A percentile compares a stretch with the other conserved stretches of the same genome.
These are phyloP conservation scores for Mythimna lalbum DNA, from an alignment of 2,888 invertebrate species.

Conservation along the genomic window DNA sequence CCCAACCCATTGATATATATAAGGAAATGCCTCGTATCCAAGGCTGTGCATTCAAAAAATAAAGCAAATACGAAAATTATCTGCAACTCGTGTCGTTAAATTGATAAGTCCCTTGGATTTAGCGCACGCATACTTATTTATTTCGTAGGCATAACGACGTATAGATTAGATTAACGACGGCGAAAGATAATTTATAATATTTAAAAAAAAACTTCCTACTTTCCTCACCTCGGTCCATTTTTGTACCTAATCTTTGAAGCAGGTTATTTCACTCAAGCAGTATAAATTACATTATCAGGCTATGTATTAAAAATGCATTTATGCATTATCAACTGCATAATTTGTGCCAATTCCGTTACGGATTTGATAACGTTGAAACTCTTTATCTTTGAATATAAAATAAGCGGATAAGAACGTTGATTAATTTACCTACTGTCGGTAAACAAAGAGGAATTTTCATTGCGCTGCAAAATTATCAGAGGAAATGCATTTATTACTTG, in stretches of 20 bases:
- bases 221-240: conserved; percentile 8
- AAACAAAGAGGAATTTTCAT: conserved; percentile 21
- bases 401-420: conserved; percentile 23
- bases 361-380: conserved; percentile 31
- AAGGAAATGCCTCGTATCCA: conserved; percentile 57
- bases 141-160: conserved; percentile 68
- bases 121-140: conserved; percentile 47
- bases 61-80: conserved; percentile 45
- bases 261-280: neutral
- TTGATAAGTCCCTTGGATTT: conserved; percentile 39
- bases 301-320: neutral
- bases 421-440: neutral
- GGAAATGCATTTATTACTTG: conserved; percentile 15
- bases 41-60: conserved; percentile 56
- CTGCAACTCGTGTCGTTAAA: conserved; percentile 30
- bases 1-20: conserved; percentile 57
- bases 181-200: conserved; percentile 46
- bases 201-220: conserved; percentile 25
- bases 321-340: neutral
- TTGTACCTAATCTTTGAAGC: neutral
- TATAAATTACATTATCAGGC: neutral
- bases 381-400: conserved; percentile 36
- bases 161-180: conserved; percentile 77
- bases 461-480: neutral
- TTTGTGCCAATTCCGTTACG: conserved; percentile 42